Base-by-base conservation (phyloP, 1,140 invertebrate species). In the Tetramorium simillimum region DNA sequence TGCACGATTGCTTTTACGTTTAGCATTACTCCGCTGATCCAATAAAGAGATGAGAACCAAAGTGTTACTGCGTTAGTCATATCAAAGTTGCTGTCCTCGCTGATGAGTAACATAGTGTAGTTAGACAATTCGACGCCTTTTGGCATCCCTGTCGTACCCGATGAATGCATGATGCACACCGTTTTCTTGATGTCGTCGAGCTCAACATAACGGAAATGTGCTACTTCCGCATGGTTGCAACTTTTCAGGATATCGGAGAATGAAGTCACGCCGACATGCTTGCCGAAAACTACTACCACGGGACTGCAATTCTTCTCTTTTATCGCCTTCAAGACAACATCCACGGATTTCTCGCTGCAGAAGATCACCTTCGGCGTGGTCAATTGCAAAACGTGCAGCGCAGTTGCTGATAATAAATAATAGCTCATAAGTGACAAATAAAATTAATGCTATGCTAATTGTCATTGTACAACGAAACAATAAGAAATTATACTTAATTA, bases 111-210 rank as follows among this genome's bases (percentile, higher is more conserved):
- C n/a, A 65, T 4, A 9, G 33, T 10, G 4, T 77, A 53, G 82
- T 98, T 97, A 3, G 96, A 97, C 2, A 97, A 90, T 91, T 97
- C 96, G 0, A 97, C 97, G 16, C 97, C 97, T 94, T 98, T 98
- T 0, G 97, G 97, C 46, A 96, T 93, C 56, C 97, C 97, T 56
- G 97, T 98, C 4, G 97, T 97, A 6, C 97, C 97, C 90, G 97
- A 97, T 1, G 97, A 96, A 82, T 93, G 95, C 12, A 95, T 56
- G 18, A 96, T 93, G 0, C 93, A 60, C 7, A 92, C 93, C 0
- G 91, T 90, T 0, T 90, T n/a, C 0, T 49, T 49, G 0, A 65
- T 49, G 76, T 92, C 78, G 0, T 76, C 40, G 1, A 80, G 33
- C 0, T 80, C 28, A n/a, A 14, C 18, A 37, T 88, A 91, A 5